Evolutionary conservation across 2,888 invertebrate genomes (phyloP), one percentile per base, ranked within the genome.

Genomic region (Calliopum simillimum): DNA sequence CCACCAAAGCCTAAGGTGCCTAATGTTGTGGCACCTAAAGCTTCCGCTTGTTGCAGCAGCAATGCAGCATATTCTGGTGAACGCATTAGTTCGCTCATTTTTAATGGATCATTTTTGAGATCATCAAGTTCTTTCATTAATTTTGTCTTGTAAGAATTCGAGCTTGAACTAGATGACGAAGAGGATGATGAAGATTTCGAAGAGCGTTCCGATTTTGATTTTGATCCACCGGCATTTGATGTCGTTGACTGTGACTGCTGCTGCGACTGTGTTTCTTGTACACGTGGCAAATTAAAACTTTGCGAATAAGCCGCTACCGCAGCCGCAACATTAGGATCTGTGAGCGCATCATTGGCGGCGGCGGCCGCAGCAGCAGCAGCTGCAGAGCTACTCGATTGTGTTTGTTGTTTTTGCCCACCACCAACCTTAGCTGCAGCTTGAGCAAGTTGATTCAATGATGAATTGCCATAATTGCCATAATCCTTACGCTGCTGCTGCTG

Each of bases 51-150:
- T 71, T 86, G 86, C 69, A 86, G 73, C 47, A 86, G 72, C 16
- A 86, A 73, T 0, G 86, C 85, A 0, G 86, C 86, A 72, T 86
- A 86, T 71, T 86, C 86, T 1, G 86, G 86, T 5, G 86, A 86
- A 1, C 86, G 81, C 74, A 86, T 85, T 1, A 86, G 74, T 70
- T 86, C 86, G 58, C 85, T 85, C 80, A 86, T 85, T 76, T 86
- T 86, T 3, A 85, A 72, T 2, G 86, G 85, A 79, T 86, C 86
- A 64, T 85, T 85, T 71, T 86, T 86, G 0, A 85, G 78, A 71
- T 86, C 85, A 55, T 86, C 86, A 51, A 86, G 74, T 68, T 86
- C 86, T 53, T 85, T 85, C 85, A 86, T 86, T 1, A 86, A 74
- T 71, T 85, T 86, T 0, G 86, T 85, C 75, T 86, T 86, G 66